Evolutionary conservation across 2,888 invertebrate genomes (phyloP), one percentile per base, ranked within the genome.

Genomic region (Glyphotaelius pellucidus): DNA sequence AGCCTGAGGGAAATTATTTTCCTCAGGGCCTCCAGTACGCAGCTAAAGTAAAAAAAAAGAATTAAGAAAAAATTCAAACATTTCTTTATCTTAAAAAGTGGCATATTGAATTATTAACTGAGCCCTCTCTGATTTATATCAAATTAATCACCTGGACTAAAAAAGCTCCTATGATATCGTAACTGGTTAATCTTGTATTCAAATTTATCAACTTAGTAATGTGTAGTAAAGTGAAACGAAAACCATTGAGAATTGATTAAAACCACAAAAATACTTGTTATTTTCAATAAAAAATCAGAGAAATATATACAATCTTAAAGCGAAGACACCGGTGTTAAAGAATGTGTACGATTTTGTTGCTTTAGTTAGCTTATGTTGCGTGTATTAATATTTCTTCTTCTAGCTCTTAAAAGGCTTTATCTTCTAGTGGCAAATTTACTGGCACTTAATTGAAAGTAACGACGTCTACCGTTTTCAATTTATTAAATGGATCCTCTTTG

Each of bases 321-420:
- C 38, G 38, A 9, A 38, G 38, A 38, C 38, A 47, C 25, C n/a
- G 85, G n/a, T 85, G 25, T 42, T 9, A 85, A 38, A 38, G n/a
- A 85, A 25, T 85, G 19, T 38, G 31, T 32, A 32, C 83, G 32
- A 83, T 83, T 32, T 19, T n/a, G 38, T 38, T n/a, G 85, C 14
- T 30, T 38, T 14, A 38, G 19, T n/a, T 25, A 85, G 85, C 42
- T 85, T 3, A 42, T 42, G 42, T 42, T 38, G n/a, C 85, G n/a
- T 25, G 42, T 14, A 85, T 85, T n/a, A 30, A 85, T 85, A 85
- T 85, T 35, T 38, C 38, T 38, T 42, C 85, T 38, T 85, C 38
- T 38, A 38, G n/a, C 30, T 42, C 47, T 85, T 38, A 25, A 85
- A 85, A 35, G n/a, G n/a, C 85, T 85, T 85, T 85, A 85, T 85